Evolutionary conservation across 2,888 invertebrate genomes (phyloP), one percentile per base, ranked within the genome.

Genomic region (Lasioglossum morio): DNA sequence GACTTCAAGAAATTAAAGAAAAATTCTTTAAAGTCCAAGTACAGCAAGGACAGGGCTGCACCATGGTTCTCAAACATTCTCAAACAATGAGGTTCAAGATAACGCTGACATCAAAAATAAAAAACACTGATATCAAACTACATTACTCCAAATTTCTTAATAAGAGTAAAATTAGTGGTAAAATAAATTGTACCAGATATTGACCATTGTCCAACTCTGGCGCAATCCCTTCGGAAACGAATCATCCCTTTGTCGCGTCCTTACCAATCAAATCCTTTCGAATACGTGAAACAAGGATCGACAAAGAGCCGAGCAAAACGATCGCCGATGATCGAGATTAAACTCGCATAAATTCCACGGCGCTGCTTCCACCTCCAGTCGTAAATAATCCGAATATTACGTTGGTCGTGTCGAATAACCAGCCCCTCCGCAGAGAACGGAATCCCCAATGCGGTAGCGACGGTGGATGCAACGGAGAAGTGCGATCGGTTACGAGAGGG

Each of bases 351-450:
- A 87, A 86, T 87, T 81, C 73, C 53, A 37, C 53, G 57, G 16
- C 30, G n/a, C 60, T 19, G 66, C 37, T 16, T 63, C 37, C 60
- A 40, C 53, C 43, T 66, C 46, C 63, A 72, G 23, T 81, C 78
- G 78, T 89, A 86, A 90, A 89, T 89, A 84, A 88, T 69, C 37
- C 27, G 79, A 81, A 86, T 89, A 90, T 89, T 86, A 83, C 84
- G 81, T 84, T 82, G 77, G 79, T 76, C 76, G 76, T 60, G 79
- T 43, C 46, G 73, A 48, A 70, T 60, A 40, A 66, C 72, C 82
- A 72, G 23, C 72, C 73, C 72, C 53, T 69, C 37, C 37, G 63
- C 70, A 30, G 57, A 30, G 57, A 76, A 73, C 63, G 53, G 14
- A 77, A 75, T 85, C 77, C 66, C 77, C 77, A 43, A 66, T 74